Evolutionary conservation across 2,888 invertebrate species (phyloP), one percentile per base, ranked within the genome.

Genomic region (Schizotus pectinicornis): DNA sequence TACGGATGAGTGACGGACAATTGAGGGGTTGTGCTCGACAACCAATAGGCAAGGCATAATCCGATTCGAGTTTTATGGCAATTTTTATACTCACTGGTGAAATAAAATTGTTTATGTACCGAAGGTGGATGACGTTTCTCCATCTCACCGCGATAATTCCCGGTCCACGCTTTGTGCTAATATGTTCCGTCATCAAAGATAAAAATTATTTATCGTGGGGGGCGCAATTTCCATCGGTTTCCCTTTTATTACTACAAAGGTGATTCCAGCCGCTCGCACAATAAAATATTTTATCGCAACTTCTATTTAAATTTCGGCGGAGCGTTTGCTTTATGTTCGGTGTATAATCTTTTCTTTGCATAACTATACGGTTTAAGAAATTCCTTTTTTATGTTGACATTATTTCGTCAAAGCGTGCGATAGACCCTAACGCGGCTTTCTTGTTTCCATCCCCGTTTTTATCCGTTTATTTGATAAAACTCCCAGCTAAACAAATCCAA

Each of bases 181-280:
- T 59, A 68, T 69, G 69, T 70, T 66, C 63, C 67, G 66, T 69
- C 68, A 65, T 71, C 67, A 68, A 68, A 69, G 68, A 71, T 71
- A 70, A 71, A 72, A 68, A 68, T 70, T 68, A 72, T 70, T 70
- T 69, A 67, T 72, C 62, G 67, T 61, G 56, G 59, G 67, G 64
- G 56, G 66, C 60, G 61, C 61, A 65, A 64, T 67, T 67, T 64
- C 63, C 67, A 64, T 66, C 69, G 65, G 66, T 65, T 64, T 68
- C 64, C 64, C 63, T 68, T 72, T 73, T 73, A 73, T 73, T 69
- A 71, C 67, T 65, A 71, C 69, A 70, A 71, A 70, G 74, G 72
- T 73, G 68, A 72, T 73, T 70, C 57, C 62, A 64, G 63, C 60
- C 67, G 64, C 64, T 5, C 53, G 58, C 63, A 70, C 70, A 73